Base-by-base conservation (phyloP, 2,113 vertebrate genomes). In the Felis chaus region DNA sequence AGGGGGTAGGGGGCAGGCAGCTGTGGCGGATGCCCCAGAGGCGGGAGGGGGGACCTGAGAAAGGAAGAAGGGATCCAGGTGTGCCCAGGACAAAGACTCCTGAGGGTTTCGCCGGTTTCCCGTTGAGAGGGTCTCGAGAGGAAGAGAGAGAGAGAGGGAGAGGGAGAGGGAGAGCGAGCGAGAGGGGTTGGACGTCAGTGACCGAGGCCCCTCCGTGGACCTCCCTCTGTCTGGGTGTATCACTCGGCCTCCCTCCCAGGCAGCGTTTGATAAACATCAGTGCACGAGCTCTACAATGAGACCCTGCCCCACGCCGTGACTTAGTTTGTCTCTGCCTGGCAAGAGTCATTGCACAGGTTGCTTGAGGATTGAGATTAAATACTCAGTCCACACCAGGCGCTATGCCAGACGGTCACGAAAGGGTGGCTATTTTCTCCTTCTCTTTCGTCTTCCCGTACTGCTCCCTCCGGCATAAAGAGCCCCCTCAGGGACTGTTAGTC, bases 251-350 rank as follows among this genome's bases (percentile, higher is more conserved):
- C 57, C 4, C 1, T 10, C 3, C 0, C 0, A 0, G 4, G 53
- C 31, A 3, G 14, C 4, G 1, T 4, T 4, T 48, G 31, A 10
- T 23, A 7, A 50, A 18, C 31, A 4, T 45, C 74, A 8, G 7
- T 0, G 1, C 19, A 3, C 2, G 7, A 4, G 13, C 36, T 13
- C 57, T 1, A 0, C 0, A 1, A 11, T 27, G 0, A 33, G 50
- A 55, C 18, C 31, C 16, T 3, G 11, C 2, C 63, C 41, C 73
- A 1, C 80, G 69, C 36, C 1, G 39, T 0, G 11, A 27, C 8
- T 2, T 5, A 16, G 13, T 5, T 39, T 11, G 21, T 63, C 73
- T 76, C 16, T 23, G 7, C 19, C 33, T 61, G 4, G 31, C 21
- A 36, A 14, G 73, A n/a, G 11, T 4, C 39, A 19, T 12, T 21